These are phyloP conservation scores for Pollachius pollachius DNA, from an alignment of 2,113 vertebrate species.

Conservation along the genomic window DNA sequence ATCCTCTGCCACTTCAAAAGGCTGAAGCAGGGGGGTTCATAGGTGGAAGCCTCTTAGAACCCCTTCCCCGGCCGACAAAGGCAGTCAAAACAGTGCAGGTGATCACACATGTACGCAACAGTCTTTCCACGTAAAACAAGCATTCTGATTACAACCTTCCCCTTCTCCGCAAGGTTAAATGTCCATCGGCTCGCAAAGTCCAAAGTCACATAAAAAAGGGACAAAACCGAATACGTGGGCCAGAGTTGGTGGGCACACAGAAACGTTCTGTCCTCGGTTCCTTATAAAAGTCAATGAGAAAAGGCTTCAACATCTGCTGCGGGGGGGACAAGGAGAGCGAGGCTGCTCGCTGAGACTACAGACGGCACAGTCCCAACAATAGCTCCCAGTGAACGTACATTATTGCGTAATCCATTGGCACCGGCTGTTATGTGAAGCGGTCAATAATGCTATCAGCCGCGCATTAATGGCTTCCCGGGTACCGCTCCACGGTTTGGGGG, in stretches of 20 bases:
- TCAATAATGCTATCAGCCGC: too few species aligned
- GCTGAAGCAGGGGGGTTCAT: constrained; percentile 20
- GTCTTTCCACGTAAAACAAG: background rate
- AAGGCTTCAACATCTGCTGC: constrained; percentile 55
- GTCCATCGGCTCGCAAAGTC: too few species aligned
- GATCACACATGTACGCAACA: background rate
- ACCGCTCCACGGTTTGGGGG: background rate
- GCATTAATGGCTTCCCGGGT: too few species aligned
- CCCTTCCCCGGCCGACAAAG: constrained; percentile 9
- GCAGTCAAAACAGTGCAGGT: background rate
- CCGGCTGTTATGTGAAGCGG: constrained; percentile 12
- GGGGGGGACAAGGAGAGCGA: constrained; percentile 31
- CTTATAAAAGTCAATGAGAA: constrained; percentile 45
- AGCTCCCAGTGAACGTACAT: constrained; percentile 32
- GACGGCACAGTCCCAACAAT: constrained; percentile 38
- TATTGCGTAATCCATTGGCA: constrained; percentile 16
- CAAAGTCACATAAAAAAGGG: too few species aligned
- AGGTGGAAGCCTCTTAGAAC: constrained; percentile 14
- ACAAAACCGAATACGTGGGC: constrained; percentile 7
- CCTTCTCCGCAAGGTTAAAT: background rate
- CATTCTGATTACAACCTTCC: constrained; percentile 1
- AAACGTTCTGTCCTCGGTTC: constrained; percentile 24
- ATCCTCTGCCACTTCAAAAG: constrained; percentile 32
- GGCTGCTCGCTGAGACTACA: constrained; percentile 26
- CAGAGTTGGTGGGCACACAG: constrained; percentile 42